A percentile compares a stretch with the other conserved stretches of the same genome.
These are phyloP conservation scores for Ichneumoninae sp. DNA, from an alignment of 2,888 invertebrate genomes.

Conservation along the genomic window DNA sequence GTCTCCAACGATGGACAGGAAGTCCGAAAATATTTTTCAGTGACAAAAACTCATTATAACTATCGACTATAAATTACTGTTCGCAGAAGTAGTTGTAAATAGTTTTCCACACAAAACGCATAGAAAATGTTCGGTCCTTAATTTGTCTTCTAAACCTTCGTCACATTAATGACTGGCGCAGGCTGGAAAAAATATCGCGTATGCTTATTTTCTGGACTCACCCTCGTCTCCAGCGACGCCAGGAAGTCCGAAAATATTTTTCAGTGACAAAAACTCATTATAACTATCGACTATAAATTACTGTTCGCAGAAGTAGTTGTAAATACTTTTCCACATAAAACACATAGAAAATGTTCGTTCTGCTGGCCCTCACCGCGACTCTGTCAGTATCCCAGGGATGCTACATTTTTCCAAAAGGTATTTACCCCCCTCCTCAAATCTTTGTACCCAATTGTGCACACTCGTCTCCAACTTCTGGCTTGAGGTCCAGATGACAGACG, in stretches of 20 bases:
- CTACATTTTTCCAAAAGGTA: conserved; percentile 83
- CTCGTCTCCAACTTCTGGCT: not conserved
- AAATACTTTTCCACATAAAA: conserved; percentile 68
- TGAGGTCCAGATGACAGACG: conserved; percentile 4
- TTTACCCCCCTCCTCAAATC: not conserved
- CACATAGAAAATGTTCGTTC: conserved; percentile 73
- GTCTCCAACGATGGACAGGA: not conserved
- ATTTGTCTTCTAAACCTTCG: not conserved
- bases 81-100: not conserved
- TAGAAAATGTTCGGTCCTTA: not conserved
- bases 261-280: not conserved
- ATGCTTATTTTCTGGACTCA: conserved; percentile 24
- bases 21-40: not conserved
- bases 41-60: not conserved
- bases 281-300: conserved; percentile 44
- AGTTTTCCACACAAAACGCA: not conserved
- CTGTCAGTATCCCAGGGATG: conserved; percentile 79
- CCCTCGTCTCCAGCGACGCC: not conserved
- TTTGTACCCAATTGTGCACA: not conserved
- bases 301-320: conserved; percentile 72
- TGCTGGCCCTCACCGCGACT: conserved; percentile 77
- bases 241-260: not conserved
- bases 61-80: too few relatives aligned
- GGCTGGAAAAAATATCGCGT: not conserved
- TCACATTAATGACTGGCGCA: not conserved